A percentile compares a stretch with the other conserved stretches of the same genome.
phyloP scores from a whole-genome alignment of 2,888 invertebrate species.

The Urechis unicinctus region DNA sequence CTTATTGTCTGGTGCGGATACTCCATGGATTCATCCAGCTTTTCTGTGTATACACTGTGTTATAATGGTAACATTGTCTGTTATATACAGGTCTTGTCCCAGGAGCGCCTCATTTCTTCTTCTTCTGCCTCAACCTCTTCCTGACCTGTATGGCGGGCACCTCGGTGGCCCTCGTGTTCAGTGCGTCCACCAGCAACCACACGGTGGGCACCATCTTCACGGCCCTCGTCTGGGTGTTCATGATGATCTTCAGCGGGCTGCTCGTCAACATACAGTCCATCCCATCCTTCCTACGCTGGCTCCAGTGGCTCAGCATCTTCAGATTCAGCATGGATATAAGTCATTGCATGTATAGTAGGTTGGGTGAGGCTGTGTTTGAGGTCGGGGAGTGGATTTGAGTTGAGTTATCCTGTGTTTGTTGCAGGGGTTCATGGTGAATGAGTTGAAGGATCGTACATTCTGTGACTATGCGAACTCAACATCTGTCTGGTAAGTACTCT shows the following conservation, averaged over 20 bases:
- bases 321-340: constrained; percentile 42
- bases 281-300: constrained; percentile 41
- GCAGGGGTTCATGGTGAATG: constrained; percentile 18
- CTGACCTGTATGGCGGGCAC: constrained; percentile 42
- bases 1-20: no score
- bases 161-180: constrained; percentile 25
- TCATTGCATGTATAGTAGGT: background rate
- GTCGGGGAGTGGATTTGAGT: background rate
- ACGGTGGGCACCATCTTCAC: constrained; percentile 26
- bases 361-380: background rate
- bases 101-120: constrained; percentile 25
- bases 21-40: no score
- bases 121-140: constrained; percentile 39
- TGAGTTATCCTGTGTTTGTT: constrained; percentile 1
- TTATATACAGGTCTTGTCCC: background rate
- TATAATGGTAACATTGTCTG: background rate
- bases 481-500: no score
- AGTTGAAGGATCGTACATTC: constrained; percentile 13
- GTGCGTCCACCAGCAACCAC: constrained; percentile 14
- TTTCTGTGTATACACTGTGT: no score
- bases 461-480: no score
- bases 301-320: constrained; percentile 45
- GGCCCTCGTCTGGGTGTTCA: constrained; percentile 25
- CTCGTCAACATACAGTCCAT: constrained; percentile 42
- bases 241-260: constrained; percentile 48